These are phyloP conservation scores for Netelia inedita DNA, from an alignment of 2,888 invertebrate species.

Conservation along the genomic window DNA sequence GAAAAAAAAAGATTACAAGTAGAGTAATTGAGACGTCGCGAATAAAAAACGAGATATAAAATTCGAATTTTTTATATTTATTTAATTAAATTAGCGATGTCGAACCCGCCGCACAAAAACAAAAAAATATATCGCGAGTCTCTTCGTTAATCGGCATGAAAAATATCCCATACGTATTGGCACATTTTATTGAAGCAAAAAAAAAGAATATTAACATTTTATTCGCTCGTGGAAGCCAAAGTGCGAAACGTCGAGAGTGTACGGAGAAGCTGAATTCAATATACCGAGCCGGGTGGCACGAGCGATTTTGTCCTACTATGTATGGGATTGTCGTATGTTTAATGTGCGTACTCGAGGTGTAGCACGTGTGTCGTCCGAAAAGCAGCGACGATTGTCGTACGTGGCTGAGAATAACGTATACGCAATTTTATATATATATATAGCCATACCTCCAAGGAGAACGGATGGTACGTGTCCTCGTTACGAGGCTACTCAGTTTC, in stretches of 20 bases:
- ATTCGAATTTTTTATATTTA: too few species aligned
- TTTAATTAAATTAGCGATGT: too few species aligned
- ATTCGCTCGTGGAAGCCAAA: not conserved
- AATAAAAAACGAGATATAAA: too few species aligned
- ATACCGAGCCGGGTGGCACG: not conserved
- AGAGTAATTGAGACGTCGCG: too few species aligned
- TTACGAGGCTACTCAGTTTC: conserved; percentile 21
- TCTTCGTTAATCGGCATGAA: too few species aligned
- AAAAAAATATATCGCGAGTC: too few species aligned
- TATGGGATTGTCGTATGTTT: not conserved
- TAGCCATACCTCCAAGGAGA: not conserved
- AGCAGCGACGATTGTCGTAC: conserved; percentile 29
- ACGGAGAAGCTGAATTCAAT: not conserved
- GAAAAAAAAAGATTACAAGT: too few species aligned
- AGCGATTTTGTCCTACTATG: not conserved
- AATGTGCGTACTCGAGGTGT: not conserved
- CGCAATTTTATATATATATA: not conserved
- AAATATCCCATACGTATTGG: too few species aligned
- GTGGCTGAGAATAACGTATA: conserved; percentile 22
- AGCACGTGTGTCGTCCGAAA: conserved; percentile 17
- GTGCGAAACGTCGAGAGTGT: not conserved
- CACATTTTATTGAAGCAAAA: not conserved
- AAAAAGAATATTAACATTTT: not conserved
- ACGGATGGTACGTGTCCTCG: conserved; percentile 29
- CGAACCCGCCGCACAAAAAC: too few species aligned